These are phyloP conservation scores for Podabrus alpinus DNA, from an alignment of 2,888 invertebrate genomes.

Conservation along the genomic window DNA sequence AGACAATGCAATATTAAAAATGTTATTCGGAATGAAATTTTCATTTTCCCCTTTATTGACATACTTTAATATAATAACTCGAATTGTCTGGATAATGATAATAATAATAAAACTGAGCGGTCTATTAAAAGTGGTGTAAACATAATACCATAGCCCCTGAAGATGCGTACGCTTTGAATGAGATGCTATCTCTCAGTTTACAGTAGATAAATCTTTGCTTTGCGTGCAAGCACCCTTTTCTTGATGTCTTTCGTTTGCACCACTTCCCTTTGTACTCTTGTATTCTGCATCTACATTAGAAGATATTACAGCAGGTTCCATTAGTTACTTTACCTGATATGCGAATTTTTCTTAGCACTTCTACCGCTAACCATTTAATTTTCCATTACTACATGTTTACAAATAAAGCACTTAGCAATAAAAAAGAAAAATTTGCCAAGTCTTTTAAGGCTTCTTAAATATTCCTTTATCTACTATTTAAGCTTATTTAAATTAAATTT, in stretches of 20 bases:
- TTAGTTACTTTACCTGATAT: constrained; percentile 21
- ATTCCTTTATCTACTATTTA: background rate
- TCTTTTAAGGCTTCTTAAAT: background rate
- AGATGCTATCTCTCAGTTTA: constrained; percentile 37
- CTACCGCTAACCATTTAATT: constrained; percentile 14
- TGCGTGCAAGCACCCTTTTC: constrained; percentile 34
- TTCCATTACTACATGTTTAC: constrained; percentile 6
- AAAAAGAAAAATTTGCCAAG: too few relatives aligned
- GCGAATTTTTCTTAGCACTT: constrained; percentile 14
- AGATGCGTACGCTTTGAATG: constrained; percentile 29
- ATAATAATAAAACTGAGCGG: constrained; percentile 24
- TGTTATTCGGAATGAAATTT: constrained; percentile 15
- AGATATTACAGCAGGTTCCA: constrained; percentile 26
- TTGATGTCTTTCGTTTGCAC: constrained; percentile 33
- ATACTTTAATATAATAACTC: constrained; percentile 22
- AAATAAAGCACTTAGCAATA: background rate
- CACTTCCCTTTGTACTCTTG: constrained; percentile 23
- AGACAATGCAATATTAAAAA: constrained; percentile 15
- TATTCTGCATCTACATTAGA: constrained; percentile 19
- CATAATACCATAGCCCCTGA: constrained; percentile 20
- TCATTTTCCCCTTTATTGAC: constrained; percentile 23
- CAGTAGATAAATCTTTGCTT: constrained; percentile 40
- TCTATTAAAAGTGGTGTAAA: constrained; percentile 29
- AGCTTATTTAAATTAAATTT: background rate
- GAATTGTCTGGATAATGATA: constrained; percentile 17